phyloP scores from a whole-genome alignment of 2,888 invertebrate genomes.

The Harpalus rufipes region DNA sequence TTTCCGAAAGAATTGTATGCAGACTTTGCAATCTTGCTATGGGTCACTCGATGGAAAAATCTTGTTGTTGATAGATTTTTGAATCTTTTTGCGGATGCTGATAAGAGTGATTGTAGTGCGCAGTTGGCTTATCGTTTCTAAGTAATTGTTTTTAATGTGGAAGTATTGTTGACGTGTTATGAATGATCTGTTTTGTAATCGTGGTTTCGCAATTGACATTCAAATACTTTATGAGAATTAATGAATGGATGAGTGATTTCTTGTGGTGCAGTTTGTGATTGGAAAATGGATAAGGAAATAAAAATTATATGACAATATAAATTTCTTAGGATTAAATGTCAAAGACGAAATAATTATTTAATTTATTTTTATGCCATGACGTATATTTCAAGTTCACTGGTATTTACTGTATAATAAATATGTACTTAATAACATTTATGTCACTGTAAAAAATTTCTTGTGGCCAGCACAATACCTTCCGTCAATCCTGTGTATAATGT shows the following conservation, averaged over 20 bases:
- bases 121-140: slow-evolving; percentile 56
- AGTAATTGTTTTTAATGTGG: slow-evolving; percentile 62
- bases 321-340: background rate
- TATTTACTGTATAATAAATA: background rate
- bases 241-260: slow-evolving; percentile 9
- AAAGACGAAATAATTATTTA: background rate
- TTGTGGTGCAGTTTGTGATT: background rate
- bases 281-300: background rate
- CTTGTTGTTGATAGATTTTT: slow-evolving; percentile 54
- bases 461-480: too few relatives aligned
- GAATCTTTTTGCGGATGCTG: slow-evolving; percentile 37
- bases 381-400: background rate
- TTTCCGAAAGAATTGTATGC: slow-evolving; percentile 52
- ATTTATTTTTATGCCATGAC: background rate
- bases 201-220: slow-evolving; percentile 56
- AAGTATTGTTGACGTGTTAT: slow-evolving; percentile 62
- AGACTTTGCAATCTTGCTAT: slow-evolving; percentile 61
- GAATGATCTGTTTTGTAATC: slow-evolving; percentile 60
- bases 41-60: slow-evolving; percentile 63
- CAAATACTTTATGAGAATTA: slow-evolving; percentile 13
- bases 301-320: background rate
- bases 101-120: slow-evolving; percentile 59
- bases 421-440: background rate
- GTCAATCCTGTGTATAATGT: too few relatives aligned
- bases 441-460: background rate